These are phyloP conservation scores for Silurus asotus DNA, from an alignment of 2,113 vertebrate genomes.

Conservation along the genomic window DNA sequence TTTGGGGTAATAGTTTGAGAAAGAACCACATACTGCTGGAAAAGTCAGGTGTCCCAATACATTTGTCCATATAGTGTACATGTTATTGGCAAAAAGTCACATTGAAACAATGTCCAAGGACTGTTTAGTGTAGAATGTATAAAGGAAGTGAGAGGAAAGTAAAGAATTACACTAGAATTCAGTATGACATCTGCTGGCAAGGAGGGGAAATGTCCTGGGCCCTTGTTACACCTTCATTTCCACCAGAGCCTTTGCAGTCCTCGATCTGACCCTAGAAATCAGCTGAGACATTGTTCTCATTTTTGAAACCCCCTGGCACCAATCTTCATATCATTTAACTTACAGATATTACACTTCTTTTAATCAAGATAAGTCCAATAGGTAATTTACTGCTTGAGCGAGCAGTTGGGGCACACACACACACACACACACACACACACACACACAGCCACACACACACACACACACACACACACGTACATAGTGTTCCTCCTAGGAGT, in stretches of 20 bases:
- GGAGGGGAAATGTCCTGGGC: neutral
- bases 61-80: neutral
- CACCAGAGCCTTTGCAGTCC: neutral
- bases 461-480: constrained; percentile 15
- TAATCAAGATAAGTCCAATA: constrained; percentile 48
- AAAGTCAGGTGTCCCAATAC: no score
- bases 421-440: constrained; percentile 23
- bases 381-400: constrained; percentile 50
- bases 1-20: no score
- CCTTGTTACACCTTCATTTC: neutral
- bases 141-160: neutral
- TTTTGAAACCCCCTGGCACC: constrained; percentile 27
- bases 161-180: neutral
- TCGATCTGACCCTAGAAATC: neutral
- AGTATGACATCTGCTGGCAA: neutral
- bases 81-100: no score
- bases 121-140: neutral
- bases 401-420: neutral
- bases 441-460: constrained; percentile 8
- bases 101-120: neutral
- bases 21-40: no score
- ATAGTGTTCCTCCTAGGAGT: constrained; percentile 9
- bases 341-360: constrained; percentile 45
- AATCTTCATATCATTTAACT: constrained; percentile 33
- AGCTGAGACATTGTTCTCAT: constrained; percentile 1